Evolutionary conservation across 2,888 invertebrate genomes (phyloP).

Genomic region (Mimachlamys varia): DNA sequence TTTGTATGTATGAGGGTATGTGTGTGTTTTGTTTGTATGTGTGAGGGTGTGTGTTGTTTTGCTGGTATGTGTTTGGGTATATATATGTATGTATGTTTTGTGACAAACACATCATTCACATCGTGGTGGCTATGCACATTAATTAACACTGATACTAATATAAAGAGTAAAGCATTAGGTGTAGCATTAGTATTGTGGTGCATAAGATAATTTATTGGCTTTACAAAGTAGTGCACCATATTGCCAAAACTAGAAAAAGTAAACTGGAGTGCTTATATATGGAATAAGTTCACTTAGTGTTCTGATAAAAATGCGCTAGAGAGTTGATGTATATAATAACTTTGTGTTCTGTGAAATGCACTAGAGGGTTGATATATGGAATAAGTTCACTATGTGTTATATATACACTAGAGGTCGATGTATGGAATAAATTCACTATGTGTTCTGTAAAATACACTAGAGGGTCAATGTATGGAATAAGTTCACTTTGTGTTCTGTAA

Average conservation of each 20-base stretch:
- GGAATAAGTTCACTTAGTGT: no score
- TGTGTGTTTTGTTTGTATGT: no score
- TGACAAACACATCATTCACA: background rate
- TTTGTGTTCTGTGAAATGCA: background rate
- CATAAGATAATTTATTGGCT: background rate
- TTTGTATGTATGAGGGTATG: no score
- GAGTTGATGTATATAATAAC: background rate
- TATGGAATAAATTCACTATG: background rate
- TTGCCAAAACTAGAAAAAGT: background rate
- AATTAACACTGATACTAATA: background rate
- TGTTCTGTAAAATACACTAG: background rate
- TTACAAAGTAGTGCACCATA: background rate
- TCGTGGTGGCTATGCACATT: background rate
- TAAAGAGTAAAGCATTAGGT: background rate
- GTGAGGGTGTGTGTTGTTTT: no score
- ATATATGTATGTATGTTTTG: background rate
- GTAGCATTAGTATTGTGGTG: background rate
- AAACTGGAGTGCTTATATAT: no score
- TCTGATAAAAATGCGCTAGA: no score
- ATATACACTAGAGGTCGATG: background rate
- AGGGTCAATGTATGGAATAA: background rate
- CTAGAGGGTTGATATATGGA: background rate
- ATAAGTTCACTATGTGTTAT: background rate
- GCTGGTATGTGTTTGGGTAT: no score
- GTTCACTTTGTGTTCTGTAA: background rate